Base-by-base conservation (phyloP, 2,797 vertebrate genomes). In the Mallotus villosus region DNA sequence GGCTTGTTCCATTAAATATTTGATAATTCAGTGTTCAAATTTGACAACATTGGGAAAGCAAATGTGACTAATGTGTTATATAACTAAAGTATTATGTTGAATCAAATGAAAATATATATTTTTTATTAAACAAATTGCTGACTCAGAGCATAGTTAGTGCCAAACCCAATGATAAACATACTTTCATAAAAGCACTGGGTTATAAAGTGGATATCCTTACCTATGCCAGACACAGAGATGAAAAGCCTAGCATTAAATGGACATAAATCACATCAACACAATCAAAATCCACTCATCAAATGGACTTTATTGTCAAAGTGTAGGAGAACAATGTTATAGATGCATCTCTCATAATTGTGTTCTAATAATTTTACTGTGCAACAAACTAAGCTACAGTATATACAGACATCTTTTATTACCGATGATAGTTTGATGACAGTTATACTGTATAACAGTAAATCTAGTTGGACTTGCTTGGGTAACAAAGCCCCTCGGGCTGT, bases 401-500 rank as follows among this genome's bases (percentile, higher is more conserved):
- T 91, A 92, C 91, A 91, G 85, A 90, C 84, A 90, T 81, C 84
- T 86, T 88, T 88, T 86, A 83, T 87, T 82, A 79, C 87, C 82
- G 89, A 69, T 87, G 86, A 89, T 86, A 85, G 84, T 86, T 86
- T 86, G 84, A 84, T 86, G 85, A 89, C 85, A 84, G 87, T 89
- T 86, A 87, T 91, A 91, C 91, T 92, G 91, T 92, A 92, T 92
- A 90, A 92, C 90, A 92, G 91, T 90, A 90, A 90, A 87, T 90
- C 87, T 87, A 88, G 86, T 80, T 81, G 84, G 84, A 87, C 87
- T 82, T 80, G 89, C 90, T 90, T 88, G 89, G 84, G 85, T 81
- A 74, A 83, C 85, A 89, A 85, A 51, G 79, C 67, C 86, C 70
- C 24, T 11, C 60, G 78, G 82, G 73, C 86, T 4, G 75, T 85